These are phyloP conservation scores for Chamaetylas fuelleborni DNA, from an alignment of 2,113 vertebrate genomes.

Conservation along the genomic window DNA sequence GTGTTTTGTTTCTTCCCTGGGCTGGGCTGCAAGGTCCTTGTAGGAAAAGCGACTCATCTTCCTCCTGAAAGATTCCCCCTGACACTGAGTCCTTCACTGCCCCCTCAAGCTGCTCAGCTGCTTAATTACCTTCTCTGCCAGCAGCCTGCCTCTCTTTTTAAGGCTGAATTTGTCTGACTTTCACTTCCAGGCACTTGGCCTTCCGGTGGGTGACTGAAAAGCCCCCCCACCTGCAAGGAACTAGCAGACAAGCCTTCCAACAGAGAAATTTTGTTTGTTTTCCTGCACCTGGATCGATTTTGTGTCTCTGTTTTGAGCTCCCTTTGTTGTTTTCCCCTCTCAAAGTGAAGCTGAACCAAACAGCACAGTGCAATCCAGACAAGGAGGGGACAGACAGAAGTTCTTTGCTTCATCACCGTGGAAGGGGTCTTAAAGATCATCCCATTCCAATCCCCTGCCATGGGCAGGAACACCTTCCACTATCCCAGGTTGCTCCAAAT, in stretches of 20 bases:
- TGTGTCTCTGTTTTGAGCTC: background rate
- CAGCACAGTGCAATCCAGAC: background rate
- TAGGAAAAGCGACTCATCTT: background rate
- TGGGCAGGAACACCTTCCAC: background rate
- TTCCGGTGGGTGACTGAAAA: background rate
- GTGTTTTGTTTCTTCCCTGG: background rate
- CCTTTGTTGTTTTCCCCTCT: background rate
- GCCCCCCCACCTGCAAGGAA: accelerated
- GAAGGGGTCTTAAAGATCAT: background rate
- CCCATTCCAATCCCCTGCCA: background rate
- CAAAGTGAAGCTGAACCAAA: background rate
- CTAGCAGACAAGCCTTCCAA: background rate
- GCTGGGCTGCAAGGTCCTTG: background rate
- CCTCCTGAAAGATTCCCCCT: background rate
- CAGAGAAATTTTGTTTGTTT: background rate
- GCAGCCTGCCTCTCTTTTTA: background rate
- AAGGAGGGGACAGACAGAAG: background rate
- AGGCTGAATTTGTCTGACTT: background rate
- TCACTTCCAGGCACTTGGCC: background rate
- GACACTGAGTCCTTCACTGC: background rate
- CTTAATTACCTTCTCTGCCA: background rate
- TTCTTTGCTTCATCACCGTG: background rate
- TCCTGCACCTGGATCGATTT: background rate
- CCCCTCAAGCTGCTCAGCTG: constrained; percentile 11
- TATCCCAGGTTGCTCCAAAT: background rate